These are phyloP conservation scores for Drosophila willistoni DNA, from an alignment of 1,140 invertebrate genomes.

Conservation along the genomic window DNA sequence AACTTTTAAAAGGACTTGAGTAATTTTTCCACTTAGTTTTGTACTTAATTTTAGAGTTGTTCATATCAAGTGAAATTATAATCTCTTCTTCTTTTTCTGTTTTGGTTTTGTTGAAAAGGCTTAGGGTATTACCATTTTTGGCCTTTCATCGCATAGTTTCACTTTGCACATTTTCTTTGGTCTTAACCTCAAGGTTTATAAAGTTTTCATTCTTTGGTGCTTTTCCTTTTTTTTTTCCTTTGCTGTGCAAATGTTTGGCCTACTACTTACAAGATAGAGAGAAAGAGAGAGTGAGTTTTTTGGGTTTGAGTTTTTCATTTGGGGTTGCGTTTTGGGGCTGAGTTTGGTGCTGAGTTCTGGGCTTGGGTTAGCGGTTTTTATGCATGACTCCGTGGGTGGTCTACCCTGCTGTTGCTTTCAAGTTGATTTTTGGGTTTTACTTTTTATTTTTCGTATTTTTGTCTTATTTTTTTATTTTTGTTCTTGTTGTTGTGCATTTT, in stretches of 20 bases:
- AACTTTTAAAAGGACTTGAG: background rate
- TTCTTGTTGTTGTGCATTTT: slow-evolving; percentile 62
- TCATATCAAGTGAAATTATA: background rate
- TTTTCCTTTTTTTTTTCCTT: background rate
- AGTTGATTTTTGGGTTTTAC: slow-evolving; percentile 60
- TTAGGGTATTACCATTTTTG: slow-evolving; percentile 28
- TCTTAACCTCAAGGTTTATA: slow-evolving; percentile 35
- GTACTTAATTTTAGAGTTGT: background rate
- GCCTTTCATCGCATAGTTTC: slow-evolving; percentile 13
- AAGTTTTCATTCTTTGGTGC: slow-evolving; percentile 43
- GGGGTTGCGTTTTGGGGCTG: background rate
- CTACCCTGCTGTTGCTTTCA: slow-evolving; percentile 52
- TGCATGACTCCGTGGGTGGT: slow-evolving; percentile 19
- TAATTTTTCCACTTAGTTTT: slow-evolving; percentile 1
- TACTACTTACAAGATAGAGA: slow-evolving; percentile 1
- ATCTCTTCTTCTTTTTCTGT: background rate
- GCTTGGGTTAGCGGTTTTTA: slow-evolving; percentile 25
- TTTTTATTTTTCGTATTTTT: background rate
- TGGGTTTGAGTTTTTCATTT: slow-evolving; percentile 12
- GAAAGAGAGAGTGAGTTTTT: background rate
- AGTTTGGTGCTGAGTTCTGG: background rate
- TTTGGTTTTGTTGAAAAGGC: background rate
- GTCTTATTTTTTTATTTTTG: slow-evolving; percentile 19
- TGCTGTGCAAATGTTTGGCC: slow-evolving; percentile 39
- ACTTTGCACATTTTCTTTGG: slow-evolving; percentile 22